These are phyloP conservation scores for Oncopeltus fasciatus DNA, from an alignment of 1,140 invertebrate species.

Conservation along the genomic window DNA sequence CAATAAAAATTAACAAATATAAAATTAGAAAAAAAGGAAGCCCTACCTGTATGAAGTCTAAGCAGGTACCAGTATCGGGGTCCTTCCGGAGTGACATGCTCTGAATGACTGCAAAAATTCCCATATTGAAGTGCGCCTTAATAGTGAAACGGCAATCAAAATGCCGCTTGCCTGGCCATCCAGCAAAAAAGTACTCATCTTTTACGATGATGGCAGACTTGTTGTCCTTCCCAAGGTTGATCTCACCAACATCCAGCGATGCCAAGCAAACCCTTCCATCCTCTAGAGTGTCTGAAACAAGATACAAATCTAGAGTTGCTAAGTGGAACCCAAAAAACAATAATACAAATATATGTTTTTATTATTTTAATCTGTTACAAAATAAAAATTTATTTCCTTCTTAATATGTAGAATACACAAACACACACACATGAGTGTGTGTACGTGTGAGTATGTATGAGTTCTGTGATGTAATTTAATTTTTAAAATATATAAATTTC, in stretches of 20 bases:
- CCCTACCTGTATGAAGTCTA: constrained; percentile 26
- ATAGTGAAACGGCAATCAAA: constrained; percentile 20
- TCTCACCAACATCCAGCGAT: neutral
- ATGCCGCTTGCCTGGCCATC: constrained; percentile 6
- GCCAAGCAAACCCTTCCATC: neutral
- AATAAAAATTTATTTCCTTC: too few species aligned
- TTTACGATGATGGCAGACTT: neutral
- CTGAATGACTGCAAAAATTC: constrained; percentile 25
- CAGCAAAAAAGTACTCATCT: neutral
- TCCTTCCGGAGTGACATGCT: constrained; percentile 23
- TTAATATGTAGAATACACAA: too few species aligned
- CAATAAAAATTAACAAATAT: too few species aligned
- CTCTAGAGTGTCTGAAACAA: neutral
- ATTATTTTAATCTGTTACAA: too few species aligned
- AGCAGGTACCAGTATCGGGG: constrained; percentile 21
- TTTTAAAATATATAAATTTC: too few species aligned
- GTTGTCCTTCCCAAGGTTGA: neutral
- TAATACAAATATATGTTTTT: too few species aligned
- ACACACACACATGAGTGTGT: too few species aligned
- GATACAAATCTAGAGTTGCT: too few species aligned
- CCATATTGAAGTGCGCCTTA: constrained; percentile 7
- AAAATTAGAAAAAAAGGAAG: too few species aligned
- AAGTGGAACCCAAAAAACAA: too few species aligned
- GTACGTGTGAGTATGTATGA: too few species aligned
- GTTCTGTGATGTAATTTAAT: too few species aligned